Evolutionary conservation across 2,797 vertebrate species (phyloP).

Genomic region (Tinamus major): DNA sequence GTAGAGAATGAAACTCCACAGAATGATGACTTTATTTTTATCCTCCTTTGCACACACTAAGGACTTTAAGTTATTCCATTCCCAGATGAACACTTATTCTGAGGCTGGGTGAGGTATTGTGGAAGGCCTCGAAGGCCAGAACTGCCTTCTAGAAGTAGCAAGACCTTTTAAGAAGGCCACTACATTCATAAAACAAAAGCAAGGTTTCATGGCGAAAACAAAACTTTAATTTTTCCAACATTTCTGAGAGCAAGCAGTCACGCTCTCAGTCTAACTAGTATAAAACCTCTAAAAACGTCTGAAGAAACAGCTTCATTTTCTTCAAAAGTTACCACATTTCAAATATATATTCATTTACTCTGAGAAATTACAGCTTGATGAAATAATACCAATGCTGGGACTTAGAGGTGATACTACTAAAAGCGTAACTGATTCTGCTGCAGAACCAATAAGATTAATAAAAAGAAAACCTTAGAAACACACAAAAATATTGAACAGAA

Average conservation of each 20-base stretch:
- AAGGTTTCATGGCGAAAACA: not conserved
- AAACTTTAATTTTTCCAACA: not conserved
- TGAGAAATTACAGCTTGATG: conserved; percentile 22
- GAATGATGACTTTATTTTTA: conserved; percentile 45
- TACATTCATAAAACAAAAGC: not conserved
- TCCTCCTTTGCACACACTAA: conserved; percentile 23
- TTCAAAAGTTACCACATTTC: not conserved
- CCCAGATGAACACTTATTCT: conserved; percentile 24
- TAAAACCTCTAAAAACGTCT: conserved; percentile 16
- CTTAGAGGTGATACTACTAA: not conserved
- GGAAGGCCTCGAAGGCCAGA: conserved; percentile 40
- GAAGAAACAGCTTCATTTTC: conserved; percentile 33
- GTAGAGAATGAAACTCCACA: conserved; percentile 32
- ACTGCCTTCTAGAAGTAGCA: conserved; percentile 16
- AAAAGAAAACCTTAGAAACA: conserved; percentile 61
- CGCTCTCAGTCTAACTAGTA: not conserved
- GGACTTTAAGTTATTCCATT: conserved; percentile 4
- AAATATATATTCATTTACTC: conserved; percentile 12
- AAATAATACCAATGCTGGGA: not conserved
- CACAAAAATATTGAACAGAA: conserved; percentile 52
- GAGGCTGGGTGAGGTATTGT: not conserved
- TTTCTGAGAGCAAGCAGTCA: not conserved
- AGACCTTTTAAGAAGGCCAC: not conserved
- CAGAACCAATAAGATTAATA: conserved; percentile 60
- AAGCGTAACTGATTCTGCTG: not conserved